phyloP scores from a whole-genome alignment of 1,140 invertebrate genomes.

The Bilobella aurantiaca region DNA sequence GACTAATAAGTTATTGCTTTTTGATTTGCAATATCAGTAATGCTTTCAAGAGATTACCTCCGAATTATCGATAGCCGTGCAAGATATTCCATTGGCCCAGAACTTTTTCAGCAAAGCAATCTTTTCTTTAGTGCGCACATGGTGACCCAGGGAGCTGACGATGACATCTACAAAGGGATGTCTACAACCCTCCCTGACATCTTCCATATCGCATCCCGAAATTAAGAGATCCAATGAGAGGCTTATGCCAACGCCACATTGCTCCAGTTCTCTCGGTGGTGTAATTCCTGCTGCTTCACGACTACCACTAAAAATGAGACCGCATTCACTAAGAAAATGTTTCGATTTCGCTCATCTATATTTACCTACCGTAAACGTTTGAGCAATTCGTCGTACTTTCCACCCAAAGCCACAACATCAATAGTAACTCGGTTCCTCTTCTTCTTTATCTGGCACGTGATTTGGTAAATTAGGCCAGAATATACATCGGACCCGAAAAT shows the following conservation, averaged over 20 bases:
- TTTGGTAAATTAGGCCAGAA: constrained; percentile 61
- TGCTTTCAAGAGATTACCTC: constrained; percentile 38
- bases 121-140: constrained; percentile 52
- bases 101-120: constrained; percentile 49
- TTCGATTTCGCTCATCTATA: too few relatives aligned
- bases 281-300: constrained; percentile 39
- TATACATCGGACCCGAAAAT: constrained; percentile 55
- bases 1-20: background rate
- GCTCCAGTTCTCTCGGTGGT: constrained; percentile 40
- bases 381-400: constrained; percentile 48
- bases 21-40: background rate
- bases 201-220: constrained; percentile 41
- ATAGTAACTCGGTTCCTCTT: constrained; percentile 46
- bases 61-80: constrained; percentile 44
- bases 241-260: constrained; percentile 60
- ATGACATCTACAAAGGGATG: constrained; percentile 50
- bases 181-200: constrained; percentile 41
- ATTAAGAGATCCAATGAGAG: constrained; percentile 59
- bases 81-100: constrained; percentile 48
- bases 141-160: constrained; percentile 52
- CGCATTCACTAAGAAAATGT: too few relatives aligned
- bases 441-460: constrained; percentile 51
- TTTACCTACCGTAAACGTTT: constrained; percentile 37
- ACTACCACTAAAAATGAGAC: constrained; percentile 38
- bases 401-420: constrained; percentile 57